Percentiles rank a stretch among this genome's conserved stretches.
phyloP scores from a whole-genome alignment of 1,140 invertebrate genomes.

The Cydia fagiglandana region DNA sequence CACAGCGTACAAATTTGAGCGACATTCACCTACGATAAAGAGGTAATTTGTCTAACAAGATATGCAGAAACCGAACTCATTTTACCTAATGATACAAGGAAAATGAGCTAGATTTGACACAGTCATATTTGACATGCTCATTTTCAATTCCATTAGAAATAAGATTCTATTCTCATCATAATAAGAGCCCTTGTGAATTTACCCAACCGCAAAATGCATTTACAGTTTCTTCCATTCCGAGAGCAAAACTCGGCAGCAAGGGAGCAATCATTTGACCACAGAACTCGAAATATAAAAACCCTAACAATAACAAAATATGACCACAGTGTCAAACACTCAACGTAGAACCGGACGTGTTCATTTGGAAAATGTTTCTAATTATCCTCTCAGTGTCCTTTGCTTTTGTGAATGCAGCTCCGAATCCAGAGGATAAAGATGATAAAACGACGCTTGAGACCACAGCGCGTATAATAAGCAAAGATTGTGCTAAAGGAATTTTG shows the following conservation, averaged over 20 bases:
- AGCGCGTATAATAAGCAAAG: conserved; percentile 57
- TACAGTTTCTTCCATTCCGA: conserved; percentile 33
- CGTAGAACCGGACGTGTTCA: conserved; percentile 38
- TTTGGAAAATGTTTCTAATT: conserved; percentile 41
- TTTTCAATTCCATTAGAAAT: conserved; percentile 1
- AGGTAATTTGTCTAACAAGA: conserved; percentile 8
- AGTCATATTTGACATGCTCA: neutral
- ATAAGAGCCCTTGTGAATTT: neutral
- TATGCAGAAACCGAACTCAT: neutral
- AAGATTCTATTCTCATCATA: neutral
- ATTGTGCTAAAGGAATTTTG: conserved; percentile 83
- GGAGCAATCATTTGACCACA: conserved; percentile 51
- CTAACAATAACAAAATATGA: conserved; percentile 40
- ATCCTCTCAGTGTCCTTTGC: conserved; percentile 35
- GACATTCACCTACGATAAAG: neutral
- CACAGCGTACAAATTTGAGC: neutral
- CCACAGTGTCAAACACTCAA: conserved; percentile 40
- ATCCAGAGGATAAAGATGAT: conserved; percentile 34
- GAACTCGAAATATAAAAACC: conserved; percentile 51
- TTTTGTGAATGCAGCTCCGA: conserved; percentile 43
- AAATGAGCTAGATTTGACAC: conserved; percentile 14
- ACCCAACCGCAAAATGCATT: conserved; percentile 34
- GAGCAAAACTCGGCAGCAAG: conserved; percentile 38
- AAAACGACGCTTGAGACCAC: conserved; percentile 10
- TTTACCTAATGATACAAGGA: conserved; percentile 13